phyloP scores from a whole-genome alignment of 2,797 vertebrate species.

The Hephaestus fuliginosus region DNA sequence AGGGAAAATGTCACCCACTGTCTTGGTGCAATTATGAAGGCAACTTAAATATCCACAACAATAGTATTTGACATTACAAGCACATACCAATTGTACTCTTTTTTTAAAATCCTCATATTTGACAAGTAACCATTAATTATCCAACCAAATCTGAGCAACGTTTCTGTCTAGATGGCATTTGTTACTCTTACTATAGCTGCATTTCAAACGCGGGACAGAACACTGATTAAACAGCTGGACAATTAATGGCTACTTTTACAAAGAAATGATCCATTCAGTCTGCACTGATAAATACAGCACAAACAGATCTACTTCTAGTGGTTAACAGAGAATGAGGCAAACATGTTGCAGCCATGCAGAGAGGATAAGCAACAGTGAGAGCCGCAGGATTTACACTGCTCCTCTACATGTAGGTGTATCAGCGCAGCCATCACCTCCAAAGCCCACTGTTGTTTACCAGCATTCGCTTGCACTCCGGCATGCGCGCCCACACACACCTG shows the following conservation, averaged over 20 bases:
- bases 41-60: constrained; percentile 60
- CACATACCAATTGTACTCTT: constrained; percentile 49
- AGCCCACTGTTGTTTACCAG: constrained; percentile 79
- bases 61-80: constrained; percentile 64
- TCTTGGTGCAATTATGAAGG: constrained; percentile 61
- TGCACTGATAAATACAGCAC: constrained; percentile 50
- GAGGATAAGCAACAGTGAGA: constrained; percentile 81
- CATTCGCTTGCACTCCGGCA: constrained; percentile 45
- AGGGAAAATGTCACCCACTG: constrained; percentile 71
- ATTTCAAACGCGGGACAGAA: constrained; percentile 54
- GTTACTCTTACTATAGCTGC: constrained; percentile 37
- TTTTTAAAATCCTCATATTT: constrained; percentile 54
- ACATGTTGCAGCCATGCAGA: constrained; percentile 84
- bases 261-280: constrained; percentile 57
- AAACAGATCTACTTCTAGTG: constrained; percentile 54
- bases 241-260: constrained; percentile 78
- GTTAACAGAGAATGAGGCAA: constrained; percentile 68
- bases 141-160: constrained; percentile 38
- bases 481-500: constrained; percentile 31
- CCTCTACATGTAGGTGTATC: constrained; percentile 38
- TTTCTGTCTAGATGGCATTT: constrained; percentile 23
- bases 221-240: constrained; percentile 39
- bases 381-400: constrained; percentile 59
- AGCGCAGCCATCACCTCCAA: constrained; percentile 51
- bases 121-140: constrained; percentile 79